Base-by-base conservation (phyloP, 2,113 vertebrate species). In the Bettongia penicillata region DNA sequence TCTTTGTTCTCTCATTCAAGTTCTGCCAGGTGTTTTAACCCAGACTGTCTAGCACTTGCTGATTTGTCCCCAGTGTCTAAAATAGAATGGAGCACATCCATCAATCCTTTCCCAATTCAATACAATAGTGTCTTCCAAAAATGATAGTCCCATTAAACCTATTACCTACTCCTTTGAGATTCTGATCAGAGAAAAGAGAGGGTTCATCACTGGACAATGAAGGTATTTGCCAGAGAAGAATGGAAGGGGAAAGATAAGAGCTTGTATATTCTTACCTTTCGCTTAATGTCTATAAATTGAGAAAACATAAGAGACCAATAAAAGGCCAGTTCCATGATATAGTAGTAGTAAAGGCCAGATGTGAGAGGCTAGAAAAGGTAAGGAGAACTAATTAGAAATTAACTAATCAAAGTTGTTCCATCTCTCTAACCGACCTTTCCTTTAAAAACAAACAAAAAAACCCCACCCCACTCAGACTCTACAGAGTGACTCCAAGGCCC, bases 241-340 rank as follows among this genome's bases (percentile, higher is more conserved):
- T 2, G 84, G 90, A 53, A 48, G 47, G 24, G 55, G 0, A 90
- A 94, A 93, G 31, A 94, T 92, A 90, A 43, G 50, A 47, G 89
- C 53, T 9, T 52, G 89, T 93, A 93, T 48, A 51, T 92, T 91
- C 99, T 99, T 98, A 99, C 99, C 99, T 99, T 99, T 97, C 99
- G 98, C 98, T 99, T 99, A 98, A 99, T 99, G 98, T 99, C 99
- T 95, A 97, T 99, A 99, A 99, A 99, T 98, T 99, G 99, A 95
- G 99, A 99, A 98, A 99, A 99, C 99, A 99, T 99, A 52, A 99
- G 99, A 90, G 99, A 99, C 99, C 99, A 99, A 98, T 99, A 99
- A 98, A 99, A 99, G 90, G 99, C 99, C 99, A 99, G 98, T 96
- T 99, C 99, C 96, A 98, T 98, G 96, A 99, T 98, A 91, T 99